Conservation (phyloP, 2,113 vertebrate species). For the Dasypus novemcinctus region DNA sequence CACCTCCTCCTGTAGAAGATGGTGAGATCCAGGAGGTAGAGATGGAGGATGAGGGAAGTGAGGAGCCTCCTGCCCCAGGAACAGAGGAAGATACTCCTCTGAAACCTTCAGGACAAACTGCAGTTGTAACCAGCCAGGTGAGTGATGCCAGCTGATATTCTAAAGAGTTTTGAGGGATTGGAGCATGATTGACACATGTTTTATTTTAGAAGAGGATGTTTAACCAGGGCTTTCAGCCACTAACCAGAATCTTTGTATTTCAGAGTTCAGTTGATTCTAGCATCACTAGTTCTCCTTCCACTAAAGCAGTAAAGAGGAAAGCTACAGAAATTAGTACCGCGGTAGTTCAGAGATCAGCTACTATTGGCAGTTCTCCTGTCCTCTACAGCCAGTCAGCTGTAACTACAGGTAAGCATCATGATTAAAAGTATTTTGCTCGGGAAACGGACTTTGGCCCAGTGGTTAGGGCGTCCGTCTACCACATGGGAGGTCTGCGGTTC, state of each 20-base stretch:
- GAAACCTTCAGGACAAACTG: constrained; percentile 81
- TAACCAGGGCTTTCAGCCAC: neutral
- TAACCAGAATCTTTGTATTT: constrained; percentile 44
- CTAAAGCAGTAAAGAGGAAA: constrained; percentile 91
- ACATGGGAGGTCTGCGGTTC: no score
- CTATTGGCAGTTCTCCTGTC: constrained; percentile 95
- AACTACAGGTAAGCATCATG: constrained; percentile 82
- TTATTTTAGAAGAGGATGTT: neutral
- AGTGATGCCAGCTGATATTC: neutral
- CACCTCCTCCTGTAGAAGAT: constrained; percentile 91
- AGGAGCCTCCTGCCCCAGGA: constrained; percentile 95
- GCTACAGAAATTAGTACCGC: constrained; percentile 81
- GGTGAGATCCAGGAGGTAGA: constrained; percentile 97
- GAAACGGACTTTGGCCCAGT: no score
- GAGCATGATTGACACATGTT: neutral
- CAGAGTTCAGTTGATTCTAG: constrained; percentile 79
- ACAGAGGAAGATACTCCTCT: constrained; percentile 91
- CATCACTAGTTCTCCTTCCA: constrained; percentile 65
- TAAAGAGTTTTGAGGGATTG: neutral
- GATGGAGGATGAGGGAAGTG: constrained; percentile 96
- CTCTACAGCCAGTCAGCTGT: constrained; percentile 91
- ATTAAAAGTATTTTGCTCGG: neutral
- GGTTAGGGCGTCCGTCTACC: no score
- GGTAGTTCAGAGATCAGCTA: constrained; percentile 87
- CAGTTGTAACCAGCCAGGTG: constrained; percentile 80